Evolutionary conservation across 2,113 vertebrate genomes (phyloP), one percentile per base, ranked within the genome.

Genomic region (Craseonycteris thonglongyai): DNA sequence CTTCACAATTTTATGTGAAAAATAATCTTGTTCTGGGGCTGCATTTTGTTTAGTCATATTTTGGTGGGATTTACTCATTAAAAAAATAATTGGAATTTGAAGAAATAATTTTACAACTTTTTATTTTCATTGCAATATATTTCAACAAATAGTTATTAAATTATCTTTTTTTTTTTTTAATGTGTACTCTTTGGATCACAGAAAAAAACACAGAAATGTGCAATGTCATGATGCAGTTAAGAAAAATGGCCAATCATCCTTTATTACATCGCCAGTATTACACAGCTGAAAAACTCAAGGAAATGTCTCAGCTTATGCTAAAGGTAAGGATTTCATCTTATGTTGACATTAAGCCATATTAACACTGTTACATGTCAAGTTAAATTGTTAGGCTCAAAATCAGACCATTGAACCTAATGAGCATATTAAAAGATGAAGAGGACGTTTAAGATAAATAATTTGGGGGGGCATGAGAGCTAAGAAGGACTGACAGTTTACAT

Each of bases 161-260:
- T 80, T 85, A 0, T 80, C 59, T 58, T 56, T 40, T 61, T 81
- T 89, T 11, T 54, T 95, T 82, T 84, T 86, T n/a, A 91, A 47
- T 81, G 2, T 54, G 7, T 92, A 9, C 10, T 94, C 90, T 95
- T 97, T 97, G 93, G 5, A 88, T 96, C 85, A 65, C 95, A 99
- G 99, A 99, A 96, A 99, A 98, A n/a, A 98, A 97, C 79, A 98
- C 98, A 19, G 98, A 99, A 95, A 98, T 99, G 97, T 98, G 98
- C 90, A 99, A 99, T 94, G 99, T 98, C 51, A 99, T 99, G 99
- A 99, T 99, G 99, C 99, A 99, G 15, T 95, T 99, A 95, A 99
- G 99, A 94, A 99, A 99, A 98, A 99, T 99, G 99, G 99, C 99
- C 76, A 99, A 99, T 97, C 99, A 99, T 78, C 99, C 99, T 14